Percentiles rank a stretch among this genome's conserved stretches.
phyloP scores from a whole-genome alignment of 2,113 vertebrate species.

The Myrmecophaga tridactyla region DNA sequence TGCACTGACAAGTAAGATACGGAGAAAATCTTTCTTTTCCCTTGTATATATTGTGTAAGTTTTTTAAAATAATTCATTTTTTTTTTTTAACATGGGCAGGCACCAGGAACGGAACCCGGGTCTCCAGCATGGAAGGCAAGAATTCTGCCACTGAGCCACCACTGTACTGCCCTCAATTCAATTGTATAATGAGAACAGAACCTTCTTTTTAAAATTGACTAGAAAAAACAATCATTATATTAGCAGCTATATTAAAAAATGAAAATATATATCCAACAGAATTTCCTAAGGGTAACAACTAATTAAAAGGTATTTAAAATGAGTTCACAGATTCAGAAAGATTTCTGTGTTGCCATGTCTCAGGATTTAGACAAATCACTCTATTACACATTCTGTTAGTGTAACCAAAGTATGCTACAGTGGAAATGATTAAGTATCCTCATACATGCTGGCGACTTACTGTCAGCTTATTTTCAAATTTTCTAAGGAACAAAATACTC shows the following conservation, averaged over 20 bases:
- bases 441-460: not conserved
- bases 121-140: too few species aligned
- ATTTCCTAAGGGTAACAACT: conserved; percentile 35
- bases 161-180: too few species aligned
- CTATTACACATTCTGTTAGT: not conserved
- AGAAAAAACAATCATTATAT: conserved; percentile 20
- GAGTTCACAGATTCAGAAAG: not conserved
- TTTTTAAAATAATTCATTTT: conserved; percentile 30
- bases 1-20: not conserved
- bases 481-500: not conserved
- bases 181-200: not conserved
- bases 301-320: conserved; percentile 29
- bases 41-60: conserved; percentile 3
- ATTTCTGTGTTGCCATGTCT: not conserved
- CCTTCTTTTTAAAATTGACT: not conserved
- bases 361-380: not conserved
- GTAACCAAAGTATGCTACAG: not conserved
- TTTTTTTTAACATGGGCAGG: too few species aligned
- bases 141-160: too few species aligned
- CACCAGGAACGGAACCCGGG: too few species aligned
- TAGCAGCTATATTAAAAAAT: not conserved
- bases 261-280: not conserved
- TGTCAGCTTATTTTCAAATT: not conserved
- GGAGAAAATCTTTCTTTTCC: not conserved
- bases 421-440: not conserved